Percentiles rank a stretch among this genome's conserved stretches.
Conservation (phyloP, 2,888 invertebrate genomes). For the Drosophila infuscata region DNA sequence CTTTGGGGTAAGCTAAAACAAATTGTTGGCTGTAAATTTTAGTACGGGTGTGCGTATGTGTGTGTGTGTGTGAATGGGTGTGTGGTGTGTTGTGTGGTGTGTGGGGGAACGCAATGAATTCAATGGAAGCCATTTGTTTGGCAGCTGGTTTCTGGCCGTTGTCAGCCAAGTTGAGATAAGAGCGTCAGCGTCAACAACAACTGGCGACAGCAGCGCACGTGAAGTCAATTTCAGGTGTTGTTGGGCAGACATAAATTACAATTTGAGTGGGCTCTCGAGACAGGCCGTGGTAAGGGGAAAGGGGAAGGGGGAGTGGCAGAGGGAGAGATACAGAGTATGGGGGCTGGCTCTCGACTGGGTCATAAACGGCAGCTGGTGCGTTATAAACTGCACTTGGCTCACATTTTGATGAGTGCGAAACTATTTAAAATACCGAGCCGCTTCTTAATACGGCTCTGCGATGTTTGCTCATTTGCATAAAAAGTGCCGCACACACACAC, state of each 20-base stretch:
- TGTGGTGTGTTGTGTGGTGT: slow-evolving; percentile 3
- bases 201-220: slow-evolving; percentile 48
- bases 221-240: slow-evolving; percentile 75
- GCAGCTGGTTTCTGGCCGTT: slow-evolving; percentile 58
- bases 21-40: slow-evolving; percentile 68
- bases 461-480: slow-evolving; percentile 48
- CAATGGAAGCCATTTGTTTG: slow-evolving; percentile 63
- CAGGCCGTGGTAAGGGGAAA: neutral
- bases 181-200: slow-evolving; percentile 10
- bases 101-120: slow-evolving; percentile 32
- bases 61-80: neutral
- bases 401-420: slow-evolving; percentile 56
- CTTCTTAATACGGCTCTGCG: slow-evolving; percentile 15
- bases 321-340: neutral
- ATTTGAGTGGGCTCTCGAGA: slow-evolving; percentile 64
- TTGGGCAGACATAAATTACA: slow-evolving; percentile 70
- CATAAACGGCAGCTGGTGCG: slow-evolving; percentile 61
- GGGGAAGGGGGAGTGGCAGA: neutral
- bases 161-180: slow-evolving; percentile 48
- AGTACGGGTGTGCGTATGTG: neutral
- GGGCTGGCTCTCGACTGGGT: neutral
- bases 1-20: slow-evolving; percentile 35
- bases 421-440: slow-evolving; percentile 55
- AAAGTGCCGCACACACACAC: slow-evolving; percentile 8
- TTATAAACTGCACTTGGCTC: slow-evolving; percentile 62